phyloP scores from a whole-genome alignment of 2,888 invertebrate genomes.

The Achlya flavicornis region DNA sequence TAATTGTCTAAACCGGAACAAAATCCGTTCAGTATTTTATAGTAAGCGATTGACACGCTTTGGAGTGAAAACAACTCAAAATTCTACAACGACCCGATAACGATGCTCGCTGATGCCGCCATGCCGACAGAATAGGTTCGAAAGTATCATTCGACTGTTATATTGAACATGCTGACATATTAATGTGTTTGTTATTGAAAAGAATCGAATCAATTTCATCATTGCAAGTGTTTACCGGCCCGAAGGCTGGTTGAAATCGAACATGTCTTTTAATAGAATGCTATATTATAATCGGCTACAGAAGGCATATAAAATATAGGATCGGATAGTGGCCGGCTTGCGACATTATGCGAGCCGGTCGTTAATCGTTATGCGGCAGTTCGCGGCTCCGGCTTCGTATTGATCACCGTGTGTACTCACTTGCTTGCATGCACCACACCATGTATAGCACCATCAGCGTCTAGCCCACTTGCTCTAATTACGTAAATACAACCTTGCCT shows the following conservation, averaged over 20 bases:
- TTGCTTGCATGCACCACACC: neutral
- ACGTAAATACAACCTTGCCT: neutral
- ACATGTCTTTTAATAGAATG: neutral
- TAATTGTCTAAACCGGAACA: too few relatives aligned
- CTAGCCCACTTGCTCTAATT: neutral
- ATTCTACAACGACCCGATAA: constrained; percentile 13
- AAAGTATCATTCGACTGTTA: neutral
- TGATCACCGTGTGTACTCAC: constrained; percentile 20
- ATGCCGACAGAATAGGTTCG: neutral
- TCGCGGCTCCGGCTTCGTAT: constrained; percentile 22
- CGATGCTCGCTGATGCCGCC: constrained; percentile 17
- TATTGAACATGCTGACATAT: neutral
- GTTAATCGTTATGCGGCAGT: neutral
- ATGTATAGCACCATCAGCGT: constrained; percentile 13
- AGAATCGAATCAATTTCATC: neutral
- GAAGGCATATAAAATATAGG: neutral
- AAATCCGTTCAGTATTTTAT: too few relatives aligned
- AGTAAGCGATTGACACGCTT: too few relatives aligned
- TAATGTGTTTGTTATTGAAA: neutral
- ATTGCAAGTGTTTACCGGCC: neutral
- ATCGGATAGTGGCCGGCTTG: constrained; percentile 5
- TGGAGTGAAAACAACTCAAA: neutral
- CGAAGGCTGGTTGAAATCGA: neutral
- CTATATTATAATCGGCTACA: neutral
- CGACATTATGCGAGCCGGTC: constrained; percentile 20